Percentiles rank a stretch among this genome's conserved stretches.
These are phyloP conservation scores for Myotis myotis DNA, from an alignment of 2,797 vertebrate genomes.

Conservation along the genomic window DNA sequence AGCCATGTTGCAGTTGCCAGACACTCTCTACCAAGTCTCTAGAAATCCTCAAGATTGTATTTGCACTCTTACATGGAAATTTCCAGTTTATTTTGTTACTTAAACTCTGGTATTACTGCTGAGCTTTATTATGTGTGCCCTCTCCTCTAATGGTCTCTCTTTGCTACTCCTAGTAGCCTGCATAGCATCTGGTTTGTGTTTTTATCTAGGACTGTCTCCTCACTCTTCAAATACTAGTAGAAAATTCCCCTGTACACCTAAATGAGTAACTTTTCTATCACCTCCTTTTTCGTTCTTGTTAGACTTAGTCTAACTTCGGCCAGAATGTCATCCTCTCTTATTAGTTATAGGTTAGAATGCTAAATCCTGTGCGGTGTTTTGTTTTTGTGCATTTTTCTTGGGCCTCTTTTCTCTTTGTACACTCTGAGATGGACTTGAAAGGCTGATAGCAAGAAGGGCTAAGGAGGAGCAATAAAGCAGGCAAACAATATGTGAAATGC, in stretches of 20 bases:
- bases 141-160: not conserved
- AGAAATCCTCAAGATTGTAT: not conserved
- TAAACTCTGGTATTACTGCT: not conserved
- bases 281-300: not conserved
- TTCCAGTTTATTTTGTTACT: not conserved
- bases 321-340: not conserved
- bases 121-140: not conserved
- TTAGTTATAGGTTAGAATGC: not conserved
- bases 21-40: not conserved
- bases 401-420: not conserved
- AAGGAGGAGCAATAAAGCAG: not conserved
- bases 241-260: not conserved
- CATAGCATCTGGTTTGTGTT: not conserved
- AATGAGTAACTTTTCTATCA: not conserved
- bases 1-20: not conserved
- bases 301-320: not conserved
- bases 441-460: not conserved
- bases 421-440: slow-evolving; percentile 6
- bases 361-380: not conserved
- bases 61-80: not conserved
- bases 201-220: not conserved
- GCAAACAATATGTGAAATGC: not conserved
- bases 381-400: not conserved
- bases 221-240: not conserved
- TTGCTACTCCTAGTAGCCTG: not conserved